phyloP scores from a whole-genome alignment of 2,797 vertebrate genomes.

The Scolopax bukidnonensis region DNA sequence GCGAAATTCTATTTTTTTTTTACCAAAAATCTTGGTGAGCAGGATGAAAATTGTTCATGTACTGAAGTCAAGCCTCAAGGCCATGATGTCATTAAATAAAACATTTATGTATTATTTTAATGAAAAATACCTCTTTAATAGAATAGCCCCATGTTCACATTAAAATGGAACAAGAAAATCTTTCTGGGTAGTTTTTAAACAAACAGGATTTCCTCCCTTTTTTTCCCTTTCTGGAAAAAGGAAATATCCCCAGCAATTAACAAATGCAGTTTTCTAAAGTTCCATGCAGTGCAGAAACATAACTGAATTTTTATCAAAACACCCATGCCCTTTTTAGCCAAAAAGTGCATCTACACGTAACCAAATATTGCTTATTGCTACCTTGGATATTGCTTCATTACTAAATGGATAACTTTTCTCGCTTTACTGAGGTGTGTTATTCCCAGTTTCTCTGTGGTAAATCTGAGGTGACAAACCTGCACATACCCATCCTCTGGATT shows the following conservation, averaged over 20 bases:
- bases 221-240: background rate
- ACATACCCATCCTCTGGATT: background rate
- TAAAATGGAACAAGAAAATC: background rate
- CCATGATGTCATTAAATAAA: constrained; percentile 26
- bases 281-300: background rate
- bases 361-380: background rate
- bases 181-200: background rate
- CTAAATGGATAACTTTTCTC: background rate
- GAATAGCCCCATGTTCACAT: background rate
- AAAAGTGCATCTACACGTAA: background rate
- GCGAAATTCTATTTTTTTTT: background rate
- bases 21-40: too few species aligned
- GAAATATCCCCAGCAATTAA: background rate
- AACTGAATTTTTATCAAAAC: background rate
- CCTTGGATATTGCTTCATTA: background rate
- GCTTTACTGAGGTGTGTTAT: background rate
- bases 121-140: constrained; percentile 46
- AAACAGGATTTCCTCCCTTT: background rate
- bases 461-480: background rate
- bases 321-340: background rate
- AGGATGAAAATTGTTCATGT: background rate
- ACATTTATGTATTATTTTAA: constrained; percentile 45
- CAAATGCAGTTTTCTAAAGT: background rate
- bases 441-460: background rate
- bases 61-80: constrained; percentile 3